A percentile compares a stretch with the other conserved stretches of the same genome.
phyloP scores from a whole-genome alignment of 2,797 vertebrate species.

The Melanotaenia trifasciata region DNA sequence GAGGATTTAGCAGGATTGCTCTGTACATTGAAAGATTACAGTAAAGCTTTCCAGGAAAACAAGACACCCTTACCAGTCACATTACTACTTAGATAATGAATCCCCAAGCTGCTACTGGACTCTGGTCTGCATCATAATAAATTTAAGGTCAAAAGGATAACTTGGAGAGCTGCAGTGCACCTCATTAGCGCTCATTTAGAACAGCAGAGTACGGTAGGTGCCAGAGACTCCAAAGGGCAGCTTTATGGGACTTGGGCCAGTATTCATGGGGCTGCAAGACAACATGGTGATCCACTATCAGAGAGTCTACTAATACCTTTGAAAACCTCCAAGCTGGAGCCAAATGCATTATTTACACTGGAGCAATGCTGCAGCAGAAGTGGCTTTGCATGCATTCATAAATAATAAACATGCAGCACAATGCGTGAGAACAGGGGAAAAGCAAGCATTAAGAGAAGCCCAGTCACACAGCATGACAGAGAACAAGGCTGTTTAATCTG shows the following conservation, averaged over 20 bases:
- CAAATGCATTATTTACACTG: constrained; percentile 84
- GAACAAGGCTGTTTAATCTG: constrained; percentile 68
- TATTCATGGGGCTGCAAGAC: constrained; percentile 28
- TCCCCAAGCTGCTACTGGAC: constrained; percentile 45
- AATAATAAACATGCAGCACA: constrained; percentile 80
- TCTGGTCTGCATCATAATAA: constrained; percentile 66
- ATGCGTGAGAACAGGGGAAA: constrained; percentile 61
- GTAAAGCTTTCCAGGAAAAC: constrained; percentile 52
- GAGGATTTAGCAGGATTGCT: constrained; percentile 9
- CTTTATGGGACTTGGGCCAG: constrained; percentile 50
- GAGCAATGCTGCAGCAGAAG: constrained; percentile 77
- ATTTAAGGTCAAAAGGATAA: constrained; percentile 49
- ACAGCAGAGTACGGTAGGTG: constrained; percentile 33
- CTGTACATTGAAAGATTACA: constrained; percentile 31
- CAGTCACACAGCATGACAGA: constrained; percentile 60
- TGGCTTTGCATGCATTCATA: constrained; percentile 82
- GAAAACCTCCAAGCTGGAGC: constrained; percentile 61
- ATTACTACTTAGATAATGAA: constrained; percentile 62
- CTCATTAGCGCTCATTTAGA: constrained; percentile 69
- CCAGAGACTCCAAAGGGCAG: constrained; percentile 54
- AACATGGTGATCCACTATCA: constrained; percentile 31
- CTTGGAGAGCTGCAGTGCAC: constrained; percentile 43
- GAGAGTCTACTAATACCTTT: constrained; percentile 60
- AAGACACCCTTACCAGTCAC: constrained; percentile 37
- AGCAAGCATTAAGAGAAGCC: constrained; percentile 57